phyloP scores from a whole-genome alignment of 2,113 vertebrate species.

The Ammodytes dubius region DNA sequence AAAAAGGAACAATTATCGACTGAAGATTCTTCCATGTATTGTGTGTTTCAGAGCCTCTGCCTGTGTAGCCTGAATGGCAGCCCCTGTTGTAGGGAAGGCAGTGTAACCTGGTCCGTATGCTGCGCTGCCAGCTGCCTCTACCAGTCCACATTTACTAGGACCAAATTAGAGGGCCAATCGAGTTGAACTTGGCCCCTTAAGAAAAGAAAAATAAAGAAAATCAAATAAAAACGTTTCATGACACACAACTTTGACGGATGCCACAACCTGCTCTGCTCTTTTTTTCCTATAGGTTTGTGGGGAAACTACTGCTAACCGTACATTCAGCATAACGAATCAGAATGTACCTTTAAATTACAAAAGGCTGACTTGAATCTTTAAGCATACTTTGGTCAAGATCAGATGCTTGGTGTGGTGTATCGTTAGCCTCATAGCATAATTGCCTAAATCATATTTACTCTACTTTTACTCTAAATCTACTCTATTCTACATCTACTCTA shows the following conservation, averaged over 20 bases:
- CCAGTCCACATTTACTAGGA: constrained; percentile 74
- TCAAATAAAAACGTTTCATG: constrained; percentile 59
- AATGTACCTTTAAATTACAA: constrained; percentile 8
- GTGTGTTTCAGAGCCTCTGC: not conserved
- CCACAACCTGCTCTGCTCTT: constrained; percentile 58
- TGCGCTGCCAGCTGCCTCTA: constrained; percentile 69
- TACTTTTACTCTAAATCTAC: too few relatives aligned
- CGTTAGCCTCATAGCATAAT: too few relatives aligned
- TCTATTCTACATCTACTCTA: too few relatives aligned
- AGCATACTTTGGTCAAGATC: constrained; percentile 16
- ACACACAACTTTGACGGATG: constrained; percentile 54
- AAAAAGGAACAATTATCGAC: not conserved
- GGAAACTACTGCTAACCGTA: constrained; percentile 41
- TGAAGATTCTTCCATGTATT: not conserved
- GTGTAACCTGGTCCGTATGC: constrained; percentile 48
- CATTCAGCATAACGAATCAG: not conserved
- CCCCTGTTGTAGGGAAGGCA: constrained; percentile 14
- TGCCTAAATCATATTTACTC: too few relatives aligned
- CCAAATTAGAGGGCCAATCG: constrained; percentile 74
- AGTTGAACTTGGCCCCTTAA: constrained; percentile 68
- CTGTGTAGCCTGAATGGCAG: constrained; percentile 8
- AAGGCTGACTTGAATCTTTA: constrained; percentile 3
- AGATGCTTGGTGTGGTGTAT: constrained; percentile 10
- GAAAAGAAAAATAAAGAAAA: constrained; percentile 64
- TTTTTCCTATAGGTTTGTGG: constrained; percentile 44